Evolutionary conservation across 2,113 vertebrate genomes (phyloP), one percentile per base, ranked within the genome.

Genomic region (Rhinichthys klamathensis): DNA sequence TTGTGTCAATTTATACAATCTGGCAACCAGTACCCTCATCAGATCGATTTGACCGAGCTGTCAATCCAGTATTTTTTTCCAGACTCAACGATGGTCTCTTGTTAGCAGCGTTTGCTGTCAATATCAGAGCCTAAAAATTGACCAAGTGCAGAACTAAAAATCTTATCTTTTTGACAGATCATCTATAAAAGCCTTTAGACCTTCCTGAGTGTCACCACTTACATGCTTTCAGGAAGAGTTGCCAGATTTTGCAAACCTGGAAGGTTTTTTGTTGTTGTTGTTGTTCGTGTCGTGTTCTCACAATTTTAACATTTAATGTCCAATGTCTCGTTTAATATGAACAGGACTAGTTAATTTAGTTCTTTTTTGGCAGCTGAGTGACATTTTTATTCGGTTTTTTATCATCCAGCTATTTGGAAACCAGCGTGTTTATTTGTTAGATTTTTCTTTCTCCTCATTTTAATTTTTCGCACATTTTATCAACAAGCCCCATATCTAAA

Each of bases 131-230:
- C 65, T 69, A 81, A 54, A 56, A 69, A 51, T 35, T 54, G 80
- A 67, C 61, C 35, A 65, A 49, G n/a, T 65, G 1, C 25, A 46
- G 74, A 76, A 76, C 74, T 32, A 76, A 76, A 54, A 15, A 58
- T 80, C 58, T 49, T 81, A 58, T 72, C 80, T 58, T 67, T 72
- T 41, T 58, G 81, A 72, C 49, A 83, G 65, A 67, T 83, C 80
- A 12, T 72, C 67, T 58, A 72, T 83, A 41, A 72, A 69, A 67
- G 80, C 35, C 44, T 81, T 67, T 21, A 81, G 79, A 67, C 54
- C 46, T 77, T 79, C 12, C 54, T 79, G 76, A 60, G 30, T 79
- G 32, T 79, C 56, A 60, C 61, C 61, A 69, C 27, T 69, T 69
- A 15, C 61, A 81, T 69, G 80, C 61, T 65, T 69, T 23, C 61